Evolutionary conservation across 1,140 invertebrate species (phyloP), one percentile per base, ranked within the genome.

Genomic region (Tetragnatha versicolor): DNA sequence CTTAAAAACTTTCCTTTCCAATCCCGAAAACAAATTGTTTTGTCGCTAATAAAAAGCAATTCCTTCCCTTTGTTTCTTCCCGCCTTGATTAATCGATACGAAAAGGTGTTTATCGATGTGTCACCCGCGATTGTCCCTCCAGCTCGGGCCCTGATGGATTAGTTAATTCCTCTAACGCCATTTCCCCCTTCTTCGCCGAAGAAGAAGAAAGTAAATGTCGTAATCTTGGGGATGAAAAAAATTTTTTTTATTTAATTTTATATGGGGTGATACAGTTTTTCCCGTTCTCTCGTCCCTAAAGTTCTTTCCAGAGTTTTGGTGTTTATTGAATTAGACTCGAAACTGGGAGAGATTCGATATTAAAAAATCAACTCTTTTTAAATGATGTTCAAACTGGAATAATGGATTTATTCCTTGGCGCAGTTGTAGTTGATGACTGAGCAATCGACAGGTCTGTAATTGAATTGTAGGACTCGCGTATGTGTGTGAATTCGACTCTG

Each of bases 91-190:
- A 77, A 77, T 77, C 73, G 73, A 66, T 77, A 61, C 14, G 47
- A 77, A 77, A 77, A 77, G 73, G 73, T 77, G 73, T 77, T 77
- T 77, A 77, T 77, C 73, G 73, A 77, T 65, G 60, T 66, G 73
- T 77, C 73, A 14, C 53, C 39, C 55, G 45, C 73, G 73, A 77
- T 77, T 77, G 73, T 55, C 51, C 53, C 55, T 63, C 27, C 39
- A 55, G 33, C 29, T 5, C 39, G 7, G 12, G 29, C 20, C 39
- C 55, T 77, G 73, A 77, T 77, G 73, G 73, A 77, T 77, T 77
- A 66, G 73, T 77, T 77, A 77, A 77, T 77, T 77, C 60, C 55
- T 77, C 60, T 77, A 77, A 77, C 61, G 55, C 73, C 53, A 22
- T 65, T 77, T 77, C 47, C n/a, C n/a, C n/a, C n/a, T n/a, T n/a